Conservation (phyloP, 2,888 invertebrate genomes). For the Lepetodrilus schrolli region DNA sequence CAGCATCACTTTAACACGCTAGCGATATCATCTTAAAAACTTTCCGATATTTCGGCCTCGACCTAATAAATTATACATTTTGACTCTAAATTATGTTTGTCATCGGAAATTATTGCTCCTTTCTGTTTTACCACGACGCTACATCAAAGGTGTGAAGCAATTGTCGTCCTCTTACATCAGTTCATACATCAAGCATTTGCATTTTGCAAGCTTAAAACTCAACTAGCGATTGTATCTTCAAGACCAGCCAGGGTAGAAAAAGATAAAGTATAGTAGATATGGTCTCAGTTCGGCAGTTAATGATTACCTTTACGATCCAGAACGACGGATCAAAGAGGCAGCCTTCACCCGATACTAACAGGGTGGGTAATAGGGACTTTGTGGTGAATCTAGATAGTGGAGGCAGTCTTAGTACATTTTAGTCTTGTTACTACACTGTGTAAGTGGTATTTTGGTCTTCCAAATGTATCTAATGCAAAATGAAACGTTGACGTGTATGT, state of each 20-base stretch:
- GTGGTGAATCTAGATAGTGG: too few relatives aligned
- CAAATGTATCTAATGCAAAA: too few relatives aligned
- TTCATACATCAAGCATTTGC: slow-evolving; percentile 7
- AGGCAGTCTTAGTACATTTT: too few relatives aligned
- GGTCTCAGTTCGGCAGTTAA: background rate
- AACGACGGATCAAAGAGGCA: background rate
- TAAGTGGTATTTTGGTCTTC: too few relatives aligned
- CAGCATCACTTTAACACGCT: background rate
- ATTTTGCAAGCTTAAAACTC: slow-evolving; percentile 21
- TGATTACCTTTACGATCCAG: background rate
- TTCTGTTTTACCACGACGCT: background rate
- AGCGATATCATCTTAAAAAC: background rate
- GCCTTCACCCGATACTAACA: background rate
- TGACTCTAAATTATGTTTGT: background rate
- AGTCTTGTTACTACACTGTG: too few relatives aligned
- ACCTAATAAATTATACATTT: background rate
- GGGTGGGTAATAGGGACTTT: background rate
- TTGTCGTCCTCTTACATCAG: slow-evolving; percentile 11
- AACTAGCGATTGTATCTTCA: background rate
- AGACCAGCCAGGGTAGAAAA: background rate
- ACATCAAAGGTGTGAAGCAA: slow-evolving; percentile 10
- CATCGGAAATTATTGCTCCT: background rate
- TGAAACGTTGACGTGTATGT: too few relatives aligned
- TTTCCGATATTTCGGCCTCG: background rate
- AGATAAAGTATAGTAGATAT: slow-evolving; percentile 25